Evolutionary conservation across 2,797 vertebrate genomes (phyloP).

Genomic region (Buphagus erythrorhynchus): DNA sequence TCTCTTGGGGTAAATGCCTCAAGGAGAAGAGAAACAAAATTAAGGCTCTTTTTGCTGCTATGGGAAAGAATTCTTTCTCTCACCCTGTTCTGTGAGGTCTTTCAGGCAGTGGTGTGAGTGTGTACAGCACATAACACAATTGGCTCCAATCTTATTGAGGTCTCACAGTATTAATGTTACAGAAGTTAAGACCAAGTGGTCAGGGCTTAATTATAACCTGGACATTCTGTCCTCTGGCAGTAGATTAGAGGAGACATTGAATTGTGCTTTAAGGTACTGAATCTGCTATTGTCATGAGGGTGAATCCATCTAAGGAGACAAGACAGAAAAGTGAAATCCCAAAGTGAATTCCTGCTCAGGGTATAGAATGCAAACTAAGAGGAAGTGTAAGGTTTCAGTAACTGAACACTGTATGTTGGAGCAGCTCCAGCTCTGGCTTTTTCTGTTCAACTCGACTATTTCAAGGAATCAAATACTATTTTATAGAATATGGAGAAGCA

Average conservation of each 20-base stretch:
- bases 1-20: not conserved
- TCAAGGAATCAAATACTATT: not conserved
- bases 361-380: not conserved
- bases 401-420: not conserved
- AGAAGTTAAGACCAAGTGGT: constrained; percentile 16
- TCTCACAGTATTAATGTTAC: not conserved
- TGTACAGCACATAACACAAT: not conserved
- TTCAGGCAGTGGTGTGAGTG: not conserved
- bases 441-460: not conserved
- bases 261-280: not conserved
- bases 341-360: not conserved
- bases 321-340: not conserved
- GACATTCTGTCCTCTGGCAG: not conserved
- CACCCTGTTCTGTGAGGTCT: not conserved
- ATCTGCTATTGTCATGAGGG: not conserved
- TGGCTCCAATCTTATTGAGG: not conserved
- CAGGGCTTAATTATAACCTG: constrained; percentile 20
- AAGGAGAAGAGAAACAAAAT: not conserved
- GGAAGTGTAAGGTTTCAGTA: constrained; percentile 6
- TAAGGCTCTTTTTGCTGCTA: not conserved
- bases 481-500: not conserved
- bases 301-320: not conserved
- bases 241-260: not conserved
- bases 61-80: not conserved
- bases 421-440: constrained; percentile 7